Evolutionary conservation across 2,888 invertebrate species (phyloP), one percentile per base, ranked within the genome.

Genomic region (Callinectes sapidus): DNA sequence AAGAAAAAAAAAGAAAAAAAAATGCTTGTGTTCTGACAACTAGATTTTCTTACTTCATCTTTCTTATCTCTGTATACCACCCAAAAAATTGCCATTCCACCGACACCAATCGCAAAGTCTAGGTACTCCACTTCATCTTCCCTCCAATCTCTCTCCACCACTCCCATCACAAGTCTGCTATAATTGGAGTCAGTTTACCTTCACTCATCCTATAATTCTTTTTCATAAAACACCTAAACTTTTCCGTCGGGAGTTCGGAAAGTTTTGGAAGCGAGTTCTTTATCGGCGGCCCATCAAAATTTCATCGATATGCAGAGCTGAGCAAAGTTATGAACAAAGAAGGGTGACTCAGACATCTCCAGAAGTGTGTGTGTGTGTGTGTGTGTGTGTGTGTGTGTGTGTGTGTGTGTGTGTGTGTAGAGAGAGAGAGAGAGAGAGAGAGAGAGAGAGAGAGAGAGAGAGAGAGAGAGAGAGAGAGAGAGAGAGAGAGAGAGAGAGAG

Each of bases 391-490:
- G n/a, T n/a, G n/a, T n/a, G n/a, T n/a, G n/a, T n/a, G n/a, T n/a
- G n/a, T n/a, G n/a, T n/a, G n/a, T n/a, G n/a, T n/a, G n/a, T n/a
- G n/a, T n/a, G n/a, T n/a, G n/a, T n/a, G n/a, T n/a, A 35, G 81
- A 81, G 81, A 77, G 81, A 81, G 81, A 81, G 81, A 81, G 81
- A 81, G 81, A 81, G 81, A 81, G 81, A 81, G 81, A 81, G 81
- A 81, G 81, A 81, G 81, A 77, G 77, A 77, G 77, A 77, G 77
- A 77, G 77, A 77, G 77, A 77, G 77, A 77, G 77, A 77, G 77
- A 66, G 66, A 66, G 66, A 66, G 66, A 66, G 66, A 71, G 71
- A 71, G 71, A 71, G 71, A 71, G 71, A 71, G 71, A 23, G 71
- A 71, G 81, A 81, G 81, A 14, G 81, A 35, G 81, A 35, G 81